These are phyloP conservation scores for Drosophila stalkeri DNA, from an alignment of 2,888 invertebrate species.

Conservation along the genomic window DNA sequence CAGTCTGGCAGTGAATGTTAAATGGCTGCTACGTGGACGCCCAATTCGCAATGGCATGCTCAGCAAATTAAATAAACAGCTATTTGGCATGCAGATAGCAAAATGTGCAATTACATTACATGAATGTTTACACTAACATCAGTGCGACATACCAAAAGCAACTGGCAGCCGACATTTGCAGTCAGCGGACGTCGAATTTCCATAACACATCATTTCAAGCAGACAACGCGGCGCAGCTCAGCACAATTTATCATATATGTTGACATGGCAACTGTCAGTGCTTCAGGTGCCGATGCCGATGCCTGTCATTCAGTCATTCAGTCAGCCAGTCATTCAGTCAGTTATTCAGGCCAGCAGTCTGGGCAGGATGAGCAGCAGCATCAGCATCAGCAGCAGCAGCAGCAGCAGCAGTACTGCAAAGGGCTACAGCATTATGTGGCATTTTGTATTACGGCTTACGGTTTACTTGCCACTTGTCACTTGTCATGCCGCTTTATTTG, in stretches of 20 bases:
- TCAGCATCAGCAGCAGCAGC: background rate
- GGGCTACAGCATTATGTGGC: slow-evolving; percentile 45
- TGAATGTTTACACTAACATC: slow-evolving; percentile 24
- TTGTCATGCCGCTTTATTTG: slow-evolving; percentile 66
- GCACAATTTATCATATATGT: slow-evolving; percentile 72
- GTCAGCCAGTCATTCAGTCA: slow-evolving; percentile 16
- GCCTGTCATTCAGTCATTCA: slow-evolving; percentile 14
- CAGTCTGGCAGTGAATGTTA: slow-evolving; percentile 23
- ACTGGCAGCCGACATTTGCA: slow-evolving; percentile 33
- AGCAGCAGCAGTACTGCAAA: slow-evolving; percentile 2
- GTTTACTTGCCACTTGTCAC: slow-evolving; percentile 56
- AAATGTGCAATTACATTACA: slow-evolving; percentile 74
- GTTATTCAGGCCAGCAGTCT: background rate
- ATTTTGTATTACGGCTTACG: slow-evolving; percentile 40
- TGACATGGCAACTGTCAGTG: slow-evolving; percentile 60
- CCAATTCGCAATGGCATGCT: slow-evolving; percentile 42
- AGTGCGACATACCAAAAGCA: background rate
- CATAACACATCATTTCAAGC: slow-evolving; percentile 64
- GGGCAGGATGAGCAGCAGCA: slow-evolving; percentile 4
- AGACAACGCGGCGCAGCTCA: slow-evolving; percentile 57
- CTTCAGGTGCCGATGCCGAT: slow-evolving; percentile 25
- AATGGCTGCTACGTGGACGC: slow-evolving; percentile 37
- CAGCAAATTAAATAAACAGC: slow-evolving; percentile 75
- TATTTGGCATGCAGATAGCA: slow-evolving; percentile 64
- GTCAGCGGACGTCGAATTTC: slow-evolving; percentile 54